Evolutionary conservation across 2,888 invertebrate species (phyloP), one percentile per base, ranked within the genome.

Genomic region (Darwinula stevensoni): DNA sequence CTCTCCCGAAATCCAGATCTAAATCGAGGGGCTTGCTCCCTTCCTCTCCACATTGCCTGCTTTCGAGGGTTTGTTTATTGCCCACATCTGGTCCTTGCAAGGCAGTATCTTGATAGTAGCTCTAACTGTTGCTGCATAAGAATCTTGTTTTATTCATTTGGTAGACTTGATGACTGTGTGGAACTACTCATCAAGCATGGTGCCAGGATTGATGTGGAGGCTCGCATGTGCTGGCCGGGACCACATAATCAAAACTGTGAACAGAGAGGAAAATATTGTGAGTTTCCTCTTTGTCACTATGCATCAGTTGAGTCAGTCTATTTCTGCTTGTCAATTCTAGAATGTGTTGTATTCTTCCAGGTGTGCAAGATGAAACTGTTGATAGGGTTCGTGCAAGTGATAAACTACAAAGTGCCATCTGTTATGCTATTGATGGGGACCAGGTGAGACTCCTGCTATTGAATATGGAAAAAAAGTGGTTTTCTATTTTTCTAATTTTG

Each of bases 151-250:
- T 22, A n/a, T 9, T 22, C 22, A 9, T 22, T 22, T 22, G n/a
- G n/a, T 41, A 59, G 60, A 31, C 62, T 67, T 44, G 63, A 64
- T 42, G 64, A 67, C 39, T 65, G 67, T 43, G 66, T 70, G 11
- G 65, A 68, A 44, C 44, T 67, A 27, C 47, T 71, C 18, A 44
- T 70, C 32, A 63, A 65, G 41, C 62, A 67, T 48, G 69, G 70
- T 14, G 69, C 67, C 4, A 58, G 66, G 38, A 61, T 66, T 12
- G 67, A 69, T 47, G 62, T 65, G 1, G 68, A 68, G 45, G 63
- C 67, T 1, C 54, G 70, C 14, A 65, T 72, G 63, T 72, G 71
- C 45, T 71, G 66, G 56, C 71, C 71, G 1, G 65, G 67, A 5
- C 59, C 63, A 4, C 70, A 71, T 44, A 63, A 60, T 37, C 62